These are phyloP conservation scores for Hypothenemus hampei DNA, from an alignment of 1,140 invertebrate species.

Conservation along the genomic window DNA sequence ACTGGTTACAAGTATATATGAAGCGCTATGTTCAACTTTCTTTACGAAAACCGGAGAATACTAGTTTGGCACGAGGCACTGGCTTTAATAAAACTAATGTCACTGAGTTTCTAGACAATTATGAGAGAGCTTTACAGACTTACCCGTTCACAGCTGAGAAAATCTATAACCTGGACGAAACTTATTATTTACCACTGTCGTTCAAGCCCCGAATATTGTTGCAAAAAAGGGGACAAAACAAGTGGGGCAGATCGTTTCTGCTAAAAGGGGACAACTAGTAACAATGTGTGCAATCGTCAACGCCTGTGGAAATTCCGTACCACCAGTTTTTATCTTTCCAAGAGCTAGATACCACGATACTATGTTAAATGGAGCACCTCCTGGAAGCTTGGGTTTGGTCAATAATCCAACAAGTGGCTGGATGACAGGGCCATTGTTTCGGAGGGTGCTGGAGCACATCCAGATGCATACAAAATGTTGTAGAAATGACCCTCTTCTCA, in stretches of 20 bases:
- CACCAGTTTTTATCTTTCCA: slow-evolving; percentile 38
- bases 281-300: slow-evolving; percentile 38
- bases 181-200: slow-evolving; percentile 41
- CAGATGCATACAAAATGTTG: slow-evolving; percentile 34
- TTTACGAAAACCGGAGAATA: slow-evolving; percentile 32
- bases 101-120: slow-evolving; percentile 36
- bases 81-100: slow-evolving; percentile 46
- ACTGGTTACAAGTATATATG: slow-evolving; percentile 23
- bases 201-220: slow-evolving; percentile 30
- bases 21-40: slow-evolving; percentile 19
- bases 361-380: slow-evolving; percentile 37
- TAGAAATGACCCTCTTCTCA: slow-evolving; percentile 33
- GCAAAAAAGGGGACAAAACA: slow-evolving; percentile 36
- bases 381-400: slow-evolving; percentile 37
- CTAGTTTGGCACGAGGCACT: slow-evolving; percentile 39
- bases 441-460: slow-evolving; percentile 45
- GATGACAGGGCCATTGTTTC: slow-evolving; percentile 37
- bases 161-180: slow-evolving; percentile 44
- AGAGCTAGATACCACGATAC: slow-evolving; percentile 17
- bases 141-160: slow-evolving; percentile 28
- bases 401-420: slow-evolving; percentile 39
- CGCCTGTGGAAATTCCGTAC: slow-evolving; percentile 40
- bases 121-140: slow-evolving; percentile 25
- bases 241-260: slow-evolving; percentile 41
- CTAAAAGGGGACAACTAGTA: slow-evolving; percentile 43